These are phyloP conservation scores for Campylomormyrus numenius DNA, from an alignment of 2,113 vertebrate species.

Conservation along the genomic window DNA sequence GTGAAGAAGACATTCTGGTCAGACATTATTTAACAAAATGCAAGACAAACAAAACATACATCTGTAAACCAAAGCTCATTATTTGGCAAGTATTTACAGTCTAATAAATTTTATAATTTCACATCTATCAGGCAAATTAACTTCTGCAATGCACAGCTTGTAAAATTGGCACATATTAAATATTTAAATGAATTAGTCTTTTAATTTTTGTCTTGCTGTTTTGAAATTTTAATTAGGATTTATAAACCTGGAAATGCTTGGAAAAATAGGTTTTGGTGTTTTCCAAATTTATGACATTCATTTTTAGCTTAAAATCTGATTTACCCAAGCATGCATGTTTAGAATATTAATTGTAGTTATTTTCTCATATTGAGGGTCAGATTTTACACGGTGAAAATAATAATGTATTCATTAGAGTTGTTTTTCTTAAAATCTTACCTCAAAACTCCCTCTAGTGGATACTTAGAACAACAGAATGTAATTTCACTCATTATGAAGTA, in stretches of 20 bases:
- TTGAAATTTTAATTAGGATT: not conserved
- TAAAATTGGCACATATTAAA: not conserved
- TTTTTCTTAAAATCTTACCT: not conserved
- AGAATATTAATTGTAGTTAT: not conserved
- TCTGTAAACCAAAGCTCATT: not conserved
- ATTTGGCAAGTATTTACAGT: not conserved
- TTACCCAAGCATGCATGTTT: slow-evolving; percentile 49
- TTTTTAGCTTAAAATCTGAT: slow-evolving; percentile 24
- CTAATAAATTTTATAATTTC: not conserved
- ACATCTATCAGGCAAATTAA: not conserved
- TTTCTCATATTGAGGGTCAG: slow-evolving; percentile 26
- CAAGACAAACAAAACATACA: not conserved
- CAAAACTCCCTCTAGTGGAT: slow-evolving; percentile 2
- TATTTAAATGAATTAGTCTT: not conserved
- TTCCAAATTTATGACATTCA: not conserved
- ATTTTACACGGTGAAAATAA: slow-evolving; percentile 32
- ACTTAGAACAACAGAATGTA: not conserved
- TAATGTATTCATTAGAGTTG: not conserved
- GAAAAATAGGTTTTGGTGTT: not conserved
- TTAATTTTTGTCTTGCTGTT: not conserved
- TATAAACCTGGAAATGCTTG: not conserved
- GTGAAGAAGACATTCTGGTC: not conserved
- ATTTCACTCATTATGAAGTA: not conserved
- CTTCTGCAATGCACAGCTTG: not conserved
- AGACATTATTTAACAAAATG: not conserved